Conservation (phyloP, 2,797 vertebrate species). For the Poeciliopsis turneri region DNA sequence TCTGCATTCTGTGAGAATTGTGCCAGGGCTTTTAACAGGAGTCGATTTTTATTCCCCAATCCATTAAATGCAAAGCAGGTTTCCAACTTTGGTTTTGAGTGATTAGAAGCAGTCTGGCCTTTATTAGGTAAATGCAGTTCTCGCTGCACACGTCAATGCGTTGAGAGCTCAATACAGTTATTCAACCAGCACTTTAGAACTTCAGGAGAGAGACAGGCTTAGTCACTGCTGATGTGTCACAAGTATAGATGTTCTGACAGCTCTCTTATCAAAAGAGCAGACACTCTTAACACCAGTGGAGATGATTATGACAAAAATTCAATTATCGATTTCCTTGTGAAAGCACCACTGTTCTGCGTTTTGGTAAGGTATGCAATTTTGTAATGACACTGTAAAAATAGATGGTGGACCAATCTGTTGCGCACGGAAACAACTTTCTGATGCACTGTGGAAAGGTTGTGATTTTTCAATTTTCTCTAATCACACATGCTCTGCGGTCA, state of each 20-base stretch:
- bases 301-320: slow-evolving; percentile 43
- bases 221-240: slow-evolving; percentile 61
- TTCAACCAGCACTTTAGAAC: slow-evolving; percentile 55
- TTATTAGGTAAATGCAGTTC: slow-evolving; percentile 54
- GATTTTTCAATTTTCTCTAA: slow-evolving; percentile 1
- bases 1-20: slow-evolving; percentile 24
- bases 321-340: slow-evolving; percentile 48
- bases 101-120: slow-evolving; percentile 45
- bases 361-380: slow-evolving; percentile 21
- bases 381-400: slow-evolving; percentile 9
- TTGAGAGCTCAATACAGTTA: slow-evolving; percentile 51
- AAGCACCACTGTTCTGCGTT: slow-evolving; percentile 18
- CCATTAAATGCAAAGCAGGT: slow-evolving; percentile 16
- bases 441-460: slow-evolving; percentile 1
- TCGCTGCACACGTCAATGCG: slow-evolving; percentile 47
- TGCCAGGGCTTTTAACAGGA: slow-evolving; percentile 33
- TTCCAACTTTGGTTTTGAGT: slow-evolving; percentile 48
- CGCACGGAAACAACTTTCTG: neutral
- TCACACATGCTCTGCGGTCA: neutral
- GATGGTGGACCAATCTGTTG: slow-evolving; percentile 21
- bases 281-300: slow-evolving; percentile 17
- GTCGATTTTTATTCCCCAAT: neutral
- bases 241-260: slow-evolving; percentile 54
- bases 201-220: slow-evolving; percentile 46
- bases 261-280: slow-evolving; percentile 44